These are phyloP conservation scores for Himalopsyche kuldschensis DNA, from an alignment of 2,888 invertebrate species.

Conservation along the genomic window DNA sequence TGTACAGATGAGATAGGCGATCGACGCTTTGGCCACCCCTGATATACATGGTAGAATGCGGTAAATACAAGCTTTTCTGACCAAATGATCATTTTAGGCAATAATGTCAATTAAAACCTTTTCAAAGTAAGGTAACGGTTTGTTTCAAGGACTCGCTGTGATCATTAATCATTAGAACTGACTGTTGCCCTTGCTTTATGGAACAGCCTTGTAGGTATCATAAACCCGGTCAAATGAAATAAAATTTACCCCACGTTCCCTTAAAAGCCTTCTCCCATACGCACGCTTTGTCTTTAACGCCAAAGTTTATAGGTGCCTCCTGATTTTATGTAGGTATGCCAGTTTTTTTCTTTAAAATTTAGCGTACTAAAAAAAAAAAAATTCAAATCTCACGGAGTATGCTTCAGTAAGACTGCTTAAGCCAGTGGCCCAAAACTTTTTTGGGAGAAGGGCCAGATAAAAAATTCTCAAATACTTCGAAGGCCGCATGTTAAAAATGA, in stretches of 20 bases:
- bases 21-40: no score
- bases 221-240: background rate
- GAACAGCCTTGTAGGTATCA: background rate
- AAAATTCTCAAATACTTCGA: no score
- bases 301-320: background rate
- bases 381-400: background rate
- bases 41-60: no score
- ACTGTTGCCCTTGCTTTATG: background rate
- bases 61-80: no score
- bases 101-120: no score
- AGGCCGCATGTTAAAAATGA: no score
- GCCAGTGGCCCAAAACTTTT: no score
- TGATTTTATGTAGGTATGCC: background rate
- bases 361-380: background rate
- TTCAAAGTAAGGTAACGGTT: no score
- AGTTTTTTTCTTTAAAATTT: background rate
- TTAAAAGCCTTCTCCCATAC: background rate
- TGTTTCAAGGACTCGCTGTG: background rate
- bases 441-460: no score
- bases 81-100: no score
- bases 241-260: background rate
- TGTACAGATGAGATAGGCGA: no score
- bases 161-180: background rate
- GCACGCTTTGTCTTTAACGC: background rate
- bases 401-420: background rate